These are phyloP conservation scores for Protaetia brevitarsis DNA, from an alignment of 1,140 invertebrate species.

Conservation along the genomic window DNA sequence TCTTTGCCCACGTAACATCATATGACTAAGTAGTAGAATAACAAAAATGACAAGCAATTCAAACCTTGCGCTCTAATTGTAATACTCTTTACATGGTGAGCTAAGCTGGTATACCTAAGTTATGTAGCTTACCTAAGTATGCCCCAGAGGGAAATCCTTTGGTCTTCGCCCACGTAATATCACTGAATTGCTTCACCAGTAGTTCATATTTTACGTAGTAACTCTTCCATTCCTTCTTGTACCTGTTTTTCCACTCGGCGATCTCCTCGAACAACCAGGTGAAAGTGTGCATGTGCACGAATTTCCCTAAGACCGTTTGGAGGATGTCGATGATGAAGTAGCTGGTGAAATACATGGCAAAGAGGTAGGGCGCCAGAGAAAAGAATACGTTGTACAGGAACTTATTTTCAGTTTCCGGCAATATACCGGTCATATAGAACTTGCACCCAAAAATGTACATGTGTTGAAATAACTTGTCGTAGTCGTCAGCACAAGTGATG, in stretches of 20 bases:
- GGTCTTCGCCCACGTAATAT: neutral
- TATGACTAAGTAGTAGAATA: too few relatives aligned
- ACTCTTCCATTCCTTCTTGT: neutral
- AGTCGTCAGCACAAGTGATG: neutral
- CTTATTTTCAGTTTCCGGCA: neutral
- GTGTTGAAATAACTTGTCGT: neutral
- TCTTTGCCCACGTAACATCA: neutral
- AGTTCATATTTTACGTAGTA: slow-evolving; percentile 2
- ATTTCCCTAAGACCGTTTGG: neutral
- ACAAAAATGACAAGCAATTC: too few relatives aligned
- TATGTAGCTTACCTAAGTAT: neutral
- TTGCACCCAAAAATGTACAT: neutral
- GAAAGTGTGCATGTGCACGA: neutral
- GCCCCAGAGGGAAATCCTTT: neutral
- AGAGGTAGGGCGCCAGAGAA: neutral
- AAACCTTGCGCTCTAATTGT: too few relatives aligned
- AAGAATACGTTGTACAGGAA: neutral
- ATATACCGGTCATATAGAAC: neutral
- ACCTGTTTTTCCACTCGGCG: neutral
- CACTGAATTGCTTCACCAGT: neutral
- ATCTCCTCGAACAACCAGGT: neutral
- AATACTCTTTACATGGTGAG: too few relatives aligned
- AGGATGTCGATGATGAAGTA: neutral
- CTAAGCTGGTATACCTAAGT: too few relatives aligned
- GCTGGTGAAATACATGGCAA: neutral